phyloP scores from a whole-genome alignment of 2,113 vertebrate species.

The Salvelinus namaycush region DNA sequence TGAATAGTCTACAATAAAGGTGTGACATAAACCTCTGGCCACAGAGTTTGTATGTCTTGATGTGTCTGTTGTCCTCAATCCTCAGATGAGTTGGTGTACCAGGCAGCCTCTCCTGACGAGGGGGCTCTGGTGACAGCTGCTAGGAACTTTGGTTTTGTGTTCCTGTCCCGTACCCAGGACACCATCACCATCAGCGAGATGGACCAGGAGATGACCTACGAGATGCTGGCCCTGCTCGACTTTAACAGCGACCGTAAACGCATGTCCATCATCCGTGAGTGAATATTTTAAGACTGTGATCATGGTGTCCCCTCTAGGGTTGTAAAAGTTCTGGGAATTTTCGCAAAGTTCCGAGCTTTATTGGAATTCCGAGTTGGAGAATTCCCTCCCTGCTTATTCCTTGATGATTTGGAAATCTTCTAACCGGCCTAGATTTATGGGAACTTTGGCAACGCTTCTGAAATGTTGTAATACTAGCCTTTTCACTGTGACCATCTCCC shows the following conservation, averaged over 20 bases:
- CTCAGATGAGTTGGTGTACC: conserved; percentile 79
- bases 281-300: no score
- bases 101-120: conserved; percentile 88
- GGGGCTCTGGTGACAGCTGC: conserved; percentile 90
- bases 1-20: no score
- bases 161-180: conserved; percentile 89
- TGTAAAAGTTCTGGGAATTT: no score
- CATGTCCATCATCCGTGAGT: conserved; percentile 93
- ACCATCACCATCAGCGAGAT: conserved; percentile 89
- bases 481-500: neutral
- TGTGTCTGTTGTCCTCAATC: neutral
- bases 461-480: neutral
- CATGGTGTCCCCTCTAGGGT: no score
- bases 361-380: no score
- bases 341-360: no score
- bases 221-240: conserved; percentile 87
- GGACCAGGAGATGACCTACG: conserved; percentile 78
- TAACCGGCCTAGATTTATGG: no score
- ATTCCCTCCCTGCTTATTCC: no score
- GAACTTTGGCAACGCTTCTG: neutral
- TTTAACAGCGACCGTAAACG: conserved; percentile 97
- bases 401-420: no score
- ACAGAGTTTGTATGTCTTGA: neutral
- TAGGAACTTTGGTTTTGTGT: conserved; percentile 91
- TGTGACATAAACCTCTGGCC: no score